A percentile compares a stretch with the other conserved stretches of the same genome.
phyloP scores from a whole-genome alignment of 2,797 vertebrate genomes.

The Poecilia wingei region DNA sequence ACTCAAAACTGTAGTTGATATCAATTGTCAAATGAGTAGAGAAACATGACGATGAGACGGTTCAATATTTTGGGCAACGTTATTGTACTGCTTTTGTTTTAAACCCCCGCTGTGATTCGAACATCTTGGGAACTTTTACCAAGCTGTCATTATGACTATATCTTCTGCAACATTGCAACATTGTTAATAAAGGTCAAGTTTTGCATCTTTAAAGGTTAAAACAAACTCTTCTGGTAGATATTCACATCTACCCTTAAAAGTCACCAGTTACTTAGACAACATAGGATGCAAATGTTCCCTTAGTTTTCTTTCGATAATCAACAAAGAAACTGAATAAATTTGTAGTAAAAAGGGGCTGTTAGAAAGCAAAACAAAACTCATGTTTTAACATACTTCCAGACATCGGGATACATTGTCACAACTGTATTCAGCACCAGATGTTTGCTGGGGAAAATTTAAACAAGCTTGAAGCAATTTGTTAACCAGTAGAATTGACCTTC shows the following conservation, averaged over 20 bases:
- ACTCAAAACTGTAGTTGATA: background rate
- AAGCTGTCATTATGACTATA: background rate
- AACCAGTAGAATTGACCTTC: background rate
- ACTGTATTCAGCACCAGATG: background rate
- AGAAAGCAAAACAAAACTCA: background rate
- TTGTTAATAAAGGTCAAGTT: background rate
- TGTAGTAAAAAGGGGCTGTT: background rate
- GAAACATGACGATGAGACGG: background rate
- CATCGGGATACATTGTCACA: background rate
- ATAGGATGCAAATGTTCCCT: background rate
- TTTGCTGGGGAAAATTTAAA: background rate
- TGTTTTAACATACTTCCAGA: no score
- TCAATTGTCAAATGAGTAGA: background rate
- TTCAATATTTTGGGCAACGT: background rate
- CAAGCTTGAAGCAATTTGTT: background rate
- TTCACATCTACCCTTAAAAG: background rate
- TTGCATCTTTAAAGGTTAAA: conserved; percentile 3
- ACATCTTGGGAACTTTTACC: background rate
- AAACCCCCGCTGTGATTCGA: background rate
- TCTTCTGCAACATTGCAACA: background rate
- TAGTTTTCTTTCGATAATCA: background rate
- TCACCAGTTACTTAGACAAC: background rate
- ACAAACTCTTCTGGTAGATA: background rate
- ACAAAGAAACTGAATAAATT: background rate
- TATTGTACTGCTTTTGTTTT: background rate